phyloP scores from a whole-genome alignment of 2,113 vertebrate genomes.

The Malurus elegans region DNA sequence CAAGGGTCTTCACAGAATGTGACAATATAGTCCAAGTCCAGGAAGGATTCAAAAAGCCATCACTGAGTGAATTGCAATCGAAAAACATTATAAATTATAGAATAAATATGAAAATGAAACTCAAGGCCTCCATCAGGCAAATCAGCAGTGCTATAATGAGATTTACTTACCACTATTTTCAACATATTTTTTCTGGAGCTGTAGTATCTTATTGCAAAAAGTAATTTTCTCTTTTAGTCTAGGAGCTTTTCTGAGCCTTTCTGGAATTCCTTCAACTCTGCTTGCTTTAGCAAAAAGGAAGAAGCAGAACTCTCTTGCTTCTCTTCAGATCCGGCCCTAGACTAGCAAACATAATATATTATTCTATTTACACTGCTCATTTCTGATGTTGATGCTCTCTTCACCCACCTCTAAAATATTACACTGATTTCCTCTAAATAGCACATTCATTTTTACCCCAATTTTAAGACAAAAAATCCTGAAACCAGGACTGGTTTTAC shows the following conservation, averaged over 20 bases:
- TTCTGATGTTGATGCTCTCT: rapidly evolving
- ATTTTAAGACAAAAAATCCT: neutral
- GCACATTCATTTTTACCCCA: neutral
- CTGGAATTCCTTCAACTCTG: neutral
- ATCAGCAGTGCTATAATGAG: rapidly evolving
- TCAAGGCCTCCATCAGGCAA: neutral
- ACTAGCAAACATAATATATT: neutral
- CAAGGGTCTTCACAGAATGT: neutral
- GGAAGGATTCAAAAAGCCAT: neutral
- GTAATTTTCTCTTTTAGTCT: neutral
- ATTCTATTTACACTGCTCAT: neutral
- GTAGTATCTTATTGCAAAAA: neutral
- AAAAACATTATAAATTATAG: neutral
- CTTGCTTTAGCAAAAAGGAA: neutral
- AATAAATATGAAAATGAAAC: neutral
- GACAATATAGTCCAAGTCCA: neutral
- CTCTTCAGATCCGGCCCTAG: neutral
- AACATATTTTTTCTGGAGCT: neutral
- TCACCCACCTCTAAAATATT: neutral
- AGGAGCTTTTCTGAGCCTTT: neutral
- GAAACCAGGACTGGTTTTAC: neutral
- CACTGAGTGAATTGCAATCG: neutral
- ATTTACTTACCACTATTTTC: neutral
- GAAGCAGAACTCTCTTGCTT: neutral
- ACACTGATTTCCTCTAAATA: neutral